These are phyloP conservation scores for Melanotaenia boesemani DNA, from an alignment of 2,797 vertebrate species.

Conservation along the genomic window DNA sequence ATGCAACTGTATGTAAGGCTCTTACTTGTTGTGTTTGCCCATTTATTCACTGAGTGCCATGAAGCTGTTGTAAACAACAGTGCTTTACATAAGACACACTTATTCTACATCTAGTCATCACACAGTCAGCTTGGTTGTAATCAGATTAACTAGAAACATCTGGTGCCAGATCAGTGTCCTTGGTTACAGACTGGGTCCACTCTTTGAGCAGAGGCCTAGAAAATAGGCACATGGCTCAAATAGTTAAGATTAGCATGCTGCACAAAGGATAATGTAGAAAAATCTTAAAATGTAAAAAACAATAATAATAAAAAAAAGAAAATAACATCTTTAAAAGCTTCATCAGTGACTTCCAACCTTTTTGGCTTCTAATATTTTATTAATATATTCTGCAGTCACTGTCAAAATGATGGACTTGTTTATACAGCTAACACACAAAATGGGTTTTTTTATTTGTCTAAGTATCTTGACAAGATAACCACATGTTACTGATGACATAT, in stretches of 20 bases:
- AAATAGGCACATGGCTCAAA: background rate
- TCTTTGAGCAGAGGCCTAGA: background rate
- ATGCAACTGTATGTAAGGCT: background rate
- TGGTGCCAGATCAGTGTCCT: conserved; percentile 42
- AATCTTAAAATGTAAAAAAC: background rate
- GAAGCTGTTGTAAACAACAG: conserved; percentile 17
- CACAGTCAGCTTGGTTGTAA: conserved; percentile 42
- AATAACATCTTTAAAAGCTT: too few relatives aligned
- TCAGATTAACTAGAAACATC: conserved; percentile 50
- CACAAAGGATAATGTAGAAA: background rate
- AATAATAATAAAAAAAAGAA: background rate
- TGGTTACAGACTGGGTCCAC: conserved; percentile 5
- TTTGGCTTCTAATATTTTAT: background rate
- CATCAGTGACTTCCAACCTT: background rate
- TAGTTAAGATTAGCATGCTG: background rate
- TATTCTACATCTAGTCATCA: conserved; percentile 40
- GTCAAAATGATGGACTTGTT: background rate
- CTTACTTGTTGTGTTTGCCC: conserved; percentile 13
- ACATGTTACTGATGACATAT: background rate
- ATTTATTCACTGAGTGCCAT: conserved; percentile 7
- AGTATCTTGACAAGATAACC: background rate
- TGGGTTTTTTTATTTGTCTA: too few relatives aligned
- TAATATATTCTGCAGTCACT: background rate
- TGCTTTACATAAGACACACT: conserved; percentile 29
- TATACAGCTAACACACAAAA: background rate